Percentiles rank a stretch among this genome's conserved stretches.
Evolutionary conservation across 2,797 vertebrate genomes (phyloP).

Genomic region (Mormyrus proboscirostris): DNA sequence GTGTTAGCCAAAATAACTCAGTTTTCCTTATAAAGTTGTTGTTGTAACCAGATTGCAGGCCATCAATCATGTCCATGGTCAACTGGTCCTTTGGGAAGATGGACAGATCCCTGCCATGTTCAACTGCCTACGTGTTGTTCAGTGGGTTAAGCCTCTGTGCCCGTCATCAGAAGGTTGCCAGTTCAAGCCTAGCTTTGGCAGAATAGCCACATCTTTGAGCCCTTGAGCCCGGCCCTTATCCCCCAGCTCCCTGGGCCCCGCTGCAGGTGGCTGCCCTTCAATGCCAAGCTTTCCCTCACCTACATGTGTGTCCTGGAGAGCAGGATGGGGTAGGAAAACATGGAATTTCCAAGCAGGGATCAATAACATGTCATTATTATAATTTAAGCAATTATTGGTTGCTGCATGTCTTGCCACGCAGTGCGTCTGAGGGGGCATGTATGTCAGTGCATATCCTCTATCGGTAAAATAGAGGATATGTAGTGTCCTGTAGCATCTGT

Average conservation of each 20-base stretch:
- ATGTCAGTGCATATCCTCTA: background rate
- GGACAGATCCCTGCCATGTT: background rate
- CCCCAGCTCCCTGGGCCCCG: background rate
- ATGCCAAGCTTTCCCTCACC: too few relatives aligned
- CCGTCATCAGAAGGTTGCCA: background rate
- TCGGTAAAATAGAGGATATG: background rate
- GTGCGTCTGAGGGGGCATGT: background rate
- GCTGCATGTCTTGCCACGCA: background rate
- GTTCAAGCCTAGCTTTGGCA: background rate
- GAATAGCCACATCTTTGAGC: background rate
- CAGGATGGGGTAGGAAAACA: background rate
- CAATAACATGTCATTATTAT: background rate
- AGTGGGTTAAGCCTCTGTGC: background rate
- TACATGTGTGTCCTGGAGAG: background rate
- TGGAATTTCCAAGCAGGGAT: background rate
- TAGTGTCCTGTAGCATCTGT: background rate
- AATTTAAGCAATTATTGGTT: background rate
- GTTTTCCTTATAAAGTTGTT: too few relatives aligned
- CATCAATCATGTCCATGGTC: background rate
- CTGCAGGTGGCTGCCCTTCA: too few relatives aligned
- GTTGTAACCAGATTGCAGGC: background rate
- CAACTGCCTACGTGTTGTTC: background rate
- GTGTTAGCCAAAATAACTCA: too few relatives aligned
- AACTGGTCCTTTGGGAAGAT: background rate
- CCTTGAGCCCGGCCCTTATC: background rate